Evolutionary conservation across 2,113 vertebrate species (phyloP).

Genomic region (Micromys minutus): DNA sequence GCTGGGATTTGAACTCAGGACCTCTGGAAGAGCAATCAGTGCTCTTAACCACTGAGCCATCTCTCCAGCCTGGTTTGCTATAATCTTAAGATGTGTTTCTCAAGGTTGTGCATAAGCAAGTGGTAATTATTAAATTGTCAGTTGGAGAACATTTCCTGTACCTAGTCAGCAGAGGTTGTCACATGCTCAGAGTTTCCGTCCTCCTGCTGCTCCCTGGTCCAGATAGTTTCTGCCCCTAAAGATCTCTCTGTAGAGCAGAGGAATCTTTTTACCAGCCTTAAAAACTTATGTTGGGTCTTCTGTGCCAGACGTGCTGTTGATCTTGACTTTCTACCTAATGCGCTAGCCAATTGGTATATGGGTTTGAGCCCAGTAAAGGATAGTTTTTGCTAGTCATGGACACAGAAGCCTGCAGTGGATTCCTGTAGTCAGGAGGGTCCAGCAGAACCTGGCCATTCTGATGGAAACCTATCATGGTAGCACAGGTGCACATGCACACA

Average conservation of each 20-base stretch:
- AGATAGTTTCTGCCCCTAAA: neutral
- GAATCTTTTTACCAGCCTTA: neutral
- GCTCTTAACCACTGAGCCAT: too few relatives aligned
- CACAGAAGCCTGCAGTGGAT: neutral
- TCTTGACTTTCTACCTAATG: neutral
- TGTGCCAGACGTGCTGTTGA: neutral
- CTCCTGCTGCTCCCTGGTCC: neutral
- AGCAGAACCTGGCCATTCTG: neutral
- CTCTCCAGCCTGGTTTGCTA: too few relatives aligned
- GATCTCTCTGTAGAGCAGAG: neutral
- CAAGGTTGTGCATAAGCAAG: neutral
- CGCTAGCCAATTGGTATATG: neutral
- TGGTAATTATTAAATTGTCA: slow-evolving; percentile 9
- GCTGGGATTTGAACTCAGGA: too few relatives aligned
- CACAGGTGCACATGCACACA: too few relatives aligned
- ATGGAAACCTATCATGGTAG: neutral
- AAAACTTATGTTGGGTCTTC: neutral
- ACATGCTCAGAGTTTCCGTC: neutral
- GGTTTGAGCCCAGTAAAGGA: neutral
- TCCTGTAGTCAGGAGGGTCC: neutral
- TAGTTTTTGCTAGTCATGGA: neutral
- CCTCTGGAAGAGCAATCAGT: too few relatives aligned
- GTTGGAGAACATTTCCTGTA: neutral
- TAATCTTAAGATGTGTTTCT: neutral
- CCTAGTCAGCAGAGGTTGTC: neutral